Evolutionary conservation across 2,888 invertebrate genomes (phyloP).

Genomic region (Sesia bembeciformis): DNA sequence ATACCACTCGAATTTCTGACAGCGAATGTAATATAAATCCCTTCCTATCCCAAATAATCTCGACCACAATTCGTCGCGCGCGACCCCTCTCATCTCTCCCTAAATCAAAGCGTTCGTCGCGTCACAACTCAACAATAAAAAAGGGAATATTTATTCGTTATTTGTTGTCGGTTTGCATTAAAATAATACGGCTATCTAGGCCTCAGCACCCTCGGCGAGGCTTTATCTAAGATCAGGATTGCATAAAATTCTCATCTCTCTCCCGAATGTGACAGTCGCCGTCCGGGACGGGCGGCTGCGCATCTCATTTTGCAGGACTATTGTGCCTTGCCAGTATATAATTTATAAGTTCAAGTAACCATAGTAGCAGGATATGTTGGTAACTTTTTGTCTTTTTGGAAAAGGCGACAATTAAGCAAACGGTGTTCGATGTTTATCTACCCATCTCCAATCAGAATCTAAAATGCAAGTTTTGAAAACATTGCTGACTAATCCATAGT

Average conservation of each 20-base stretch:
- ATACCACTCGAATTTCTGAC: constrained; percentile 46
- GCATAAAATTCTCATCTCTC: constrained; percentile 68
- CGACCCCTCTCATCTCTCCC: constrained; percentile 52
- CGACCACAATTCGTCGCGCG: constrained; percentile 60
- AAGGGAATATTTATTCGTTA: constrained; percentile 69
- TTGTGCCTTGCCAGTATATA: not conserved
- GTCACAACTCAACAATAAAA: constrained; percentile 64
- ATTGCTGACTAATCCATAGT: no score
- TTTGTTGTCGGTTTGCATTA: constrained; percentile 72
- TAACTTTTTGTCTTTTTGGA: no score
- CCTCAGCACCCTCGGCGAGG: constrained; percentile 53
- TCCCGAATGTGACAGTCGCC: constrained; percentile 49
- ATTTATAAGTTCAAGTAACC: no score
- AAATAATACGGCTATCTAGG: constrained; percentile 68
- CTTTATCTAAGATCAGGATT: constrained; percentile 68
- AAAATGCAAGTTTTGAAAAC: no score
- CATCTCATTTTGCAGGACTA: constrained; percentile 47
- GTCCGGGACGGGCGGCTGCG: constrained; percentile 37
- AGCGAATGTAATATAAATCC: constrained; percentile 55
- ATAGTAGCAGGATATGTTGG: no score
- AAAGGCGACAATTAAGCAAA: no score
- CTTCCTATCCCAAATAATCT: constrained; percentile 51
- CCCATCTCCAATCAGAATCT: no score
- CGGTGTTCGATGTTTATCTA: no score
- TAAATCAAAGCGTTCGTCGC: constrained; percentile 63